Evolutionary conservation across 1,140 invertebrate species (phyloP).

Genomic region (Tribolium castaneum): DNA sequence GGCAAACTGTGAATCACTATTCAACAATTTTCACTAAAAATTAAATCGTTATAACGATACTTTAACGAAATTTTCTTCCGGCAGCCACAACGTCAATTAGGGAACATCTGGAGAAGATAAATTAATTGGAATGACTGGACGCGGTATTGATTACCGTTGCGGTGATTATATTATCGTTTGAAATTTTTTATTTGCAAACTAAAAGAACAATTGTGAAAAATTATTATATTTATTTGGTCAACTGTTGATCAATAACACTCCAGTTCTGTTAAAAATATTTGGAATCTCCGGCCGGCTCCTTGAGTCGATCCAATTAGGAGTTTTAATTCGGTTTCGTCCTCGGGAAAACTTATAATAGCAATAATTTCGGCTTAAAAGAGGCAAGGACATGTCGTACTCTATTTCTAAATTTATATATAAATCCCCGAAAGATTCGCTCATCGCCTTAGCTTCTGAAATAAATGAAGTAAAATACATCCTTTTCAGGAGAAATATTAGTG

Average conservation of each 20-base stretch:
- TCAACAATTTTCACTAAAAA: too few species aligned
- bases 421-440: not conserved
- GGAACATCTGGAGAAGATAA: not conserved
- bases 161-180: not conserved
- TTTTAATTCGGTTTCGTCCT: not conserved
- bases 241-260: not conserved
- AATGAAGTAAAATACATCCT: not conserved
- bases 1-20: too few species aligned
- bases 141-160: not conserved
- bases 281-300: not conserved
- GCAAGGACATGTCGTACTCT: not conserved
- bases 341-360: not conserved
- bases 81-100: not conserved
- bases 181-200: too few species aligned
- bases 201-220: too few species aligned
- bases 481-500: not conserved
- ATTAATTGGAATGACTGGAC: not conserved
- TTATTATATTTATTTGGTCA: not conserved
- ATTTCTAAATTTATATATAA: slow-evolving; percentile 8
- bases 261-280: not conserved
- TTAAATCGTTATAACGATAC: too few species aligned
- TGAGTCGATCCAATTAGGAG: not conserved
- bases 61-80: not conserved
- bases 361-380: slow-evolving; percentile 3
- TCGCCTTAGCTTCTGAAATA: not conserved